A percentile compares a stretch with the other conserved stretches of the same genome.
Conservation (phyloP, 1,140 invertebrate species). For the Hyposmocoma kahamanoa region DNA sequence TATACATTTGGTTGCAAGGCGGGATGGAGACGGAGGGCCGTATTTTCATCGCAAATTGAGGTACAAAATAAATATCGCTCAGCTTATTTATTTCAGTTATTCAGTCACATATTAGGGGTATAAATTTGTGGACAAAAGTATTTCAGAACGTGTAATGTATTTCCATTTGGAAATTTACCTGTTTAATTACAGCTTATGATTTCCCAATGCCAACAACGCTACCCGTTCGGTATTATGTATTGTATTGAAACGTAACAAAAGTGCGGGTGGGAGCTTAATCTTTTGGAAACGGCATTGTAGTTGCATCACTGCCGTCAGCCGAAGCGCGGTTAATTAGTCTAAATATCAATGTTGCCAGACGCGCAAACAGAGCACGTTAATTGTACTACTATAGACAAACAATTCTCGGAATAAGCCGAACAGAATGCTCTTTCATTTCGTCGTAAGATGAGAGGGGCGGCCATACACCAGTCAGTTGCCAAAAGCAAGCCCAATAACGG, state of each 20-base stretch:
- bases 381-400: conserved; percentile 56
- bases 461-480: conserved; percentile 56
- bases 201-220: no score
- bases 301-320: conserved; percentile 27
- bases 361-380: conserved; percentile 60
- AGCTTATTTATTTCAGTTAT: conserved; percentile 54
- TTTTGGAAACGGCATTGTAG: conserved; percentile 21
- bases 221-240: no score
- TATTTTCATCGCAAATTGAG: conserved; percentile 59
- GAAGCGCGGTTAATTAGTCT: conserved; percentile 64
- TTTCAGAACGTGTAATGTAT: no score
- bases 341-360: conserved; percentile 64
- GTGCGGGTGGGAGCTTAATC: conserved; percentile 31
- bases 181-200: no score
- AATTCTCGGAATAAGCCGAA: conserved; percentile 50
- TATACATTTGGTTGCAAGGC: conserved; percentile 56
- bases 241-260: no score
- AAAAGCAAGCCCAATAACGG: conserved; percentile 69
- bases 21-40: conserved; percentile 28
- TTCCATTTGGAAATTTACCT: no score
- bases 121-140: neutral
- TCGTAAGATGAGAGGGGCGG: conserved; percentile 42
- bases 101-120: conserved; percentile 7
- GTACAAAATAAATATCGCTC: conserved; percentile 56
- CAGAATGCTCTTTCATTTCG: conserved; percentile 58